These are phyloP conservation scores for Cephus sareptanus DNA, from an alignment of 2,888 invertebrate genomes.

Conservation along the genomic window DNA sequence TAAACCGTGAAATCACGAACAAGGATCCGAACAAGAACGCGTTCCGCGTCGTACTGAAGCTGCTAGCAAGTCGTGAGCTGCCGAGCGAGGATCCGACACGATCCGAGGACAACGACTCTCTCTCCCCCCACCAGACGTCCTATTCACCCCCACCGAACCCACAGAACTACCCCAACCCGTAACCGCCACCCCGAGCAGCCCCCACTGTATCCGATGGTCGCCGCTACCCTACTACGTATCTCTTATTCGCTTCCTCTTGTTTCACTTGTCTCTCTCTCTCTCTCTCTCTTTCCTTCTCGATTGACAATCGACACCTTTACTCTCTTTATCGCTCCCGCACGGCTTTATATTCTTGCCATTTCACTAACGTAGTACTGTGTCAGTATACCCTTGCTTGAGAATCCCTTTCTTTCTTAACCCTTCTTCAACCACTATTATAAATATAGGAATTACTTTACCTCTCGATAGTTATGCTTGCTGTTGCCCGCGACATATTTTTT, in stretches of 20 bases:
- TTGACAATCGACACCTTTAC: no score
- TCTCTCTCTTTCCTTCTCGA: background rate
- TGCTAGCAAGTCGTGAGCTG: constrained; percentile 42
- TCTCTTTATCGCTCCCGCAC: no score
- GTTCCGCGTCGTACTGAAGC: constrained; percentile 51
- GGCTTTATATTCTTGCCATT: background rate
- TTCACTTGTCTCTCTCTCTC: background rate
- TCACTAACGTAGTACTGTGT: background rate
- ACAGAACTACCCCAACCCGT: background rate
- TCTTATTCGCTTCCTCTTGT: background rate
- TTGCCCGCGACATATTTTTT: background rate
- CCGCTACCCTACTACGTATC: background rate
- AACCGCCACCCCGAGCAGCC: background rate
- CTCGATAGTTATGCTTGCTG: background rate
- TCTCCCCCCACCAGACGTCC: constrained; percentile 29
- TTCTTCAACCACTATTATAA: background rate
- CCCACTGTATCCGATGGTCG: background rate
- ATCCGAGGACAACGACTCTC: constrained; percentile 59
- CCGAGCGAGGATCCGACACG: constrained; percentile 22
- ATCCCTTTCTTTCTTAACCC: background rate
- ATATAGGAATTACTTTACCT: background rate
- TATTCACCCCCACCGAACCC: background rate
- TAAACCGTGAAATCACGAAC: background rate
- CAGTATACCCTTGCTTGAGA: background rate
- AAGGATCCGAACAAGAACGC: constrained; percentile 35